Percentiles rank a stretch among this genome's conserved stretches.
These are phyloP conservation scores for Dendrolimus kikuchii DNA, from an alignment of 1,140 invertebrate species.

Conservation along the genomic window DNA sequence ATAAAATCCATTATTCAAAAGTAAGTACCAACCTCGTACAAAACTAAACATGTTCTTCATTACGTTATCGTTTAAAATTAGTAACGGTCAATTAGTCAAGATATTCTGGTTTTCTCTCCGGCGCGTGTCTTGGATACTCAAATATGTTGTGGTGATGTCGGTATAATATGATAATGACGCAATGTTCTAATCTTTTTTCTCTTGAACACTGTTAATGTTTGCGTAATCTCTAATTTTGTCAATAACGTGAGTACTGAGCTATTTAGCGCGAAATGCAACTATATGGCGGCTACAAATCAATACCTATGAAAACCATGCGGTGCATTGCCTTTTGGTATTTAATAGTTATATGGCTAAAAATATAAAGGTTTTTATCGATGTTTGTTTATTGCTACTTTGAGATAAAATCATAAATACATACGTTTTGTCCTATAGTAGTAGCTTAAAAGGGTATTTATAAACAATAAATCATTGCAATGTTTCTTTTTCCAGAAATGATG, in stretches of 20 bases:
- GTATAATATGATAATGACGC: too few relatives aligned
- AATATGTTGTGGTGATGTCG: too few relatives aligned
- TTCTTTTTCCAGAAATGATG: conserved; percentile 60
- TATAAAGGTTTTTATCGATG: not conserved
- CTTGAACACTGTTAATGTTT: not conserved
- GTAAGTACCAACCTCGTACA: conserved; percentile 33
- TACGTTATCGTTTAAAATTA: too few relatives aligned
- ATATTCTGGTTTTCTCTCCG: too few relatives aligned
- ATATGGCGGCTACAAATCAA: conserved; percentile 26
- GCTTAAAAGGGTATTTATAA: not conserved
- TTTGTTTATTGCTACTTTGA: not conserved
- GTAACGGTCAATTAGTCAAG: too few relatives aligned
- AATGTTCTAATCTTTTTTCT: too few relatives aligned
- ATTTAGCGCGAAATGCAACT: conserved; percentile 14
- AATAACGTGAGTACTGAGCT: not conserved
- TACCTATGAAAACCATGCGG: conserved; percentile 20
- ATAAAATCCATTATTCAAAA: conserved; percentile 56
- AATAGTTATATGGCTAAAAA: too few relatives aligned
- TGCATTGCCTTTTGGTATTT: not conserved
- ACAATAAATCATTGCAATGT: not conserved
- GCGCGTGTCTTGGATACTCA: too few relatives aligned
- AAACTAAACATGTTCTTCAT: not conserved
- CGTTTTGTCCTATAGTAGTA: not conserved
- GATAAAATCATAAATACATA: not conserved
- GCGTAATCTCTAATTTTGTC: conserved; percentile 2